phyloP scores from a whole-genome alignment of 2,888 invertebrate species.

The Steinernema hermaphroditum region DNA sequence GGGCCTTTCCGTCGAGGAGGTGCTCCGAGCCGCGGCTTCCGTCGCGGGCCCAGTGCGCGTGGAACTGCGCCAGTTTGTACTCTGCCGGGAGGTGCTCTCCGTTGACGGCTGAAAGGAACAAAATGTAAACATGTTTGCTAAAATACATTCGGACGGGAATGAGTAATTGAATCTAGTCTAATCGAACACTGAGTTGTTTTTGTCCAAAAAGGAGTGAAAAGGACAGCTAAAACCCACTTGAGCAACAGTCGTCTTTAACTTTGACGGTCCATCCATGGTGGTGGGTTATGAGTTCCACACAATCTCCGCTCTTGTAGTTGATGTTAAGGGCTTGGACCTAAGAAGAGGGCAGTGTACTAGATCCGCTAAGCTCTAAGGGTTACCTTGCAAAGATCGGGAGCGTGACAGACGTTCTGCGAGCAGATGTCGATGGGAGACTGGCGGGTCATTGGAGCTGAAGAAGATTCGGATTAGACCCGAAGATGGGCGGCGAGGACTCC shows the following conservation, averaged over 20 bases:
- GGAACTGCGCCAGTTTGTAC: slow-evolving; percentile 58
- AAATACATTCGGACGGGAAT: not conserved
- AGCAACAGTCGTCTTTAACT: not conserved
- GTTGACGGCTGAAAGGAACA: not conserved
- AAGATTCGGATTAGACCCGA: not conserved
- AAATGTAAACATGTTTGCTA: not conserved
- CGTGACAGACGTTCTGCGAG: slow-evolving; percentile 26
- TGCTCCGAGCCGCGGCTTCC: slow-evolving; percentile 60
- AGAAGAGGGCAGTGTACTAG: not conserved
- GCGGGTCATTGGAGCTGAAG: slow-evolving; percentile 9
- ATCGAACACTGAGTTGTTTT: too few species aligned
- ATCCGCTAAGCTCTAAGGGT: too few species aligned
- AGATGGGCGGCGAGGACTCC: not conserved
- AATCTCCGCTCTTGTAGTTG: slow-evolving; percentile 12
- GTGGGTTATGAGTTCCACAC: slow-evolving; percentile 12
- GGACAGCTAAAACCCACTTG: slow-evolving; percentile 13
- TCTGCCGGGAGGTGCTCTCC: slow-evolving; percentile 30
- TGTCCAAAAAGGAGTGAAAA: not conserved
- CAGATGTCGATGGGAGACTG: slow-evolving; percentile 28
- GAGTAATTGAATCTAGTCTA: not conserved
- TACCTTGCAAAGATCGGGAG: slow-evolving; percentile 21
- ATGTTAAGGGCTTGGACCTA: not conserved
- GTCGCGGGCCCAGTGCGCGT: slow-evolving; percentile 62
- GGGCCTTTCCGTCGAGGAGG: slow-evolving; percentile 51
- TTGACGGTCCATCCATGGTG: slow-evolving; percentile 15